phyloP scores from a whole-genome alignment of 1,140 invertebrate species.

The Drosophila miranda region DNA sequence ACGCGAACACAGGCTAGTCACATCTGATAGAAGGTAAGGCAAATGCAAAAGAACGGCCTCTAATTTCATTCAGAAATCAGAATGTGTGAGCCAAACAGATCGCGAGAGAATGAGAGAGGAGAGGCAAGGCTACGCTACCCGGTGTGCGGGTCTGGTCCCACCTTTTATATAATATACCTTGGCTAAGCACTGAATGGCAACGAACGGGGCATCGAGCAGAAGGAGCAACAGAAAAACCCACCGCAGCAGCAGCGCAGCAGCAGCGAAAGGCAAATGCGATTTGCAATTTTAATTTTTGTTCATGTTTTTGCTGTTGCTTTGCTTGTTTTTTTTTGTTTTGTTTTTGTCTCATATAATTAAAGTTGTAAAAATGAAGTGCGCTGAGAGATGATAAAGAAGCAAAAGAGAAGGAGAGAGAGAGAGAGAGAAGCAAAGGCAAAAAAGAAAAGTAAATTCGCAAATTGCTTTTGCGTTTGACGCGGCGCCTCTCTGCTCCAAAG shows the following conservation, averaged over 20 bases:
- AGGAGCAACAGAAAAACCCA: slow-evolving; percentile 6
- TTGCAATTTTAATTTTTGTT: slow-evolving; percentile 74
- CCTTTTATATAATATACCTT: too few relatives aligned
- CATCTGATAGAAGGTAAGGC: neutral
- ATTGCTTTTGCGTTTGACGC: slow-evolving; percentile 52
- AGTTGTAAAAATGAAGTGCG: slow-evolving; percentile 66
- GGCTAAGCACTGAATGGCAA: slow-evolving; percentile 26
- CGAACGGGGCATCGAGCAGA: slow-evolving; percentile 1
- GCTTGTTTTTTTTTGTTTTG: slow-evolving; percentile 5
- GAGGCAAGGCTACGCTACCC: too few relatives aligned
- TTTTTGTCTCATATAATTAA: slow-evolving; percentile 66
- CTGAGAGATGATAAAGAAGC: slow-evolving; percentile 18
- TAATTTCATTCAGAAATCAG: too few relatives aligned
- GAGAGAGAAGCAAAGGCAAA: slow-evolving; percentile 1
- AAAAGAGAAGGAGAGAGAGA: neutral
- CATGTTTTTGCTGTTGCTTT: slow-evolving; percentile 15
- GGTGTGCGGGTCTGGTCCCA: too few relatives aligned
- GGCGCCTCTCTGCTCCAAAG: slow-evolving; percentile 48
- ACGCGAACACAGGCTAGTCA: slow-evolving; percentile 1
- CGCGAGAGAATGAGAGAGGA: neutral
- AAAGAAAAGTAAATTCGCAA: slow-evolving; percentile 40
- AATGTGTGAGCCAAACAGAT: neutral
- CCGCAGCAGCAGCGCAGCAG: slow-evolving; percentile 14
- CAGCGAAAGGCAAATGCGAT: slow-evolving; percentile 50
- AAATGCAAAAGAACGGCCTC: neutral